phyloP scores from a whole-genome alignment of 2,113 vertebrate genomes.

The Tupaia tana region DNA sequence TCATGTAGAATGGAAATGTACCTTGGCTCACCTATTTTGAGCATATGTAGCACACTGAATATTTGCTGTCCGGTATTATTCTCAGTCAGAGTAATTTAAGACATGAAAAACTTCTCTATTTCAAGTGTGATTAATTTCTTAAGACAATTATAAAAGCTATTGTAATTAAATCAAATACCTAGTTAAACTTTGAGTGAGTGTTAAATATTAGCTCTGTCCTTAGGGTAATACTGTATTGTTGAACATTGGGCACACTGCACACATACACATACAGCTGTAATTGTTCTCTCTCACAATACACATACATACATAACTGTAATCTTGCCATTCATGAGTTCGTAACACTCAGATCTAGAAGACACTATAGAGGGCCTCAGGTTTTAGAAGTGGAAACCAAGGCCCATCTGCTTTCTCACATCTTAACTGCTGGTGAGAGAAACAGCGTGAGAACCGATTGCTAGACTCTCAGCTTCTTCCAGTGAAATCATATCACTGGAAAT shows the following conservation, averaged over 20 bases:
- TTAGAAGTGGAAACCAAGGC: neutral
- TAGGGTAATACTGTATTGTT: conserved; percentile 41
- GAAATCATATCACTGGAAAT: neutral
- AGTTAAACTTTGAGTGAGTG: conserved; percentile 61
- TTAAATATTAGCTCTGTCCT: conserved; percentile 67
- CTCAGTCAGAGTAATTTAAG: conserved; percentile 36
- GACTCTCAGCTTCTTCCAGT: neutral
- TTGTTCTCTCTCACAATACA: neutral
- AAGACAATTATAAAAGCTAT: conserved; percentile 73
- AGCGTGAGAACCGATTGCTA: neutral
- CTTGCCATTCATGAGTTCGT: neutral
- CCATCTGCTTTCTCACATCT: neutral
- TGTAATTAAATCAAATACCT: conserved; percentile 75
- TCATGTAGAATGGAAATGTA: neutral
- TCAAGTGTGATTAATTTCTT: conserved; percentile 74
- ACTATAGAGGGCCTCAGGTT: neutral
- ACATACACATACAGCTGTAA: neutral
- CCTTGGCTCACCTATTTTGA: neutral
- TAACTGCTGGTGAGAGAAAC: neutral
- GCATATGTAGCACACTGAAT: neutral
- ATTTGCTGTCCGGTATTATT: conserved; percentile 37
- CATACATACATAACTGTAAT: neutral
- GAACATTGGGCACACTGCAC: neutral
- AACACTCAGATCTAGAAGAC: neutral
- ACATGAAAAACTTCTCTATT: conserved; percentile 1